A percentile compares a stretch with the other conserved stretches of the same genome.
Evolutionary conservation across 2,113 vertebrate species (phyloP).

Genomic region (Stegastes partitus): DNA sequence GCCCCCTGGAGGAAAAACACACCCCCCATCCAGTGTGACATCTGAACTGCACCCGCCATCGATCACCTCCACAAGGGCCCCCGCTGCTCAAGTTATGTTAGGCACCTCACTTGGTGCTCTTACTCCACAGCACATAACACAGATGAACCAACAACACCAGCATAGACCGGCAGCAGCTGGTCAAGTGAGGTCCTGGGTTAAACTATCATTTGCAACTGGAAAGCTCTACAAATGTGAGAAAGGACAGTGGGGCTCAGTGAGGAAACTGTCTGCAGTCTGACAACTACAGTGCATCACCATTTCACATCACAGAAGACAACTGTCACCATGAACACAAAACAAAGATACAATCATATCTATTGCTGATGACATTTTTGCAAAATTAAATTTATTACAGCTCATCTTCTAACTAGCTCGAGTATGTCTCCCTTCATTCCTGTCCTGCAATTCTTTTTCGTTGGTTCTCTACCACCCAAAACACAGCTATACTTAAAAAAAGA

Average conservation of each 20-base stretch:
- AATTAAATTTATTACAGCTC: slow-evolving; percentile 1
- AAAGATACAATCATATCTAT: neutral
- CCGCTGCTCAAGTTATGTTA: slow-evolving; percentile 47
- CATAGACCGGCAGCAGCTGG: slow-evolving; percentile 19
- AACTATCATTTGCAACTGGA: slow-evolving; percentile 14
- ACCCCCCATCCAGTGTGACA: slow-evolving; percentile 45
- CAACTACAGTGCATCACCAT: neutral
- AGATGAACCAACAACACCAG: neutral
- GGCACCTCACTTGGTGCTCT: slow-evolving; percentile 27
- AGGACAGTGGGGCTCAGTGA: neutral
- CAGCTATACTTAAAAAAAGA: neutral
- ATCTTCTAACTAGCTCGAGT: neutral
- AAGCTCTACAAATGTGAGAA: neutral
- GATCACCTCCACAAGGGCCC: slow-evolving; percentile 26
- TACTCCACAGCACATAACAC: slow-evolving; percentile 15
- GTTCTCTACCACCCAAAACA: neutral
- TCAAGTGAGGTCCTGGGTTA: neutral
- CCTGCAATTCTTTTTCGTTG: neutral
- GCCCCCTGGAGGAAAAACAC: slow-evolving; percentile 9
- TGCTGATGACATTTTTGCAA: slow-evolving; percentile 15
- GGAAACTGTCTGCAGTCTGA: neutral
- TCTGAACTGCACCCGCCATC: slow-evolving; percentile 51
- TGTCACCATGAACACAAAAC: too few relatives aligned
- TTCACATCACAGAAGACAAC: neutral
- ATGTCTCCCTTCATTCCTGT: neutral